Evolutionary conservation across 2,113 vertebrate species (phyloP).

Genomic region (Proteles cristata): DNA sequence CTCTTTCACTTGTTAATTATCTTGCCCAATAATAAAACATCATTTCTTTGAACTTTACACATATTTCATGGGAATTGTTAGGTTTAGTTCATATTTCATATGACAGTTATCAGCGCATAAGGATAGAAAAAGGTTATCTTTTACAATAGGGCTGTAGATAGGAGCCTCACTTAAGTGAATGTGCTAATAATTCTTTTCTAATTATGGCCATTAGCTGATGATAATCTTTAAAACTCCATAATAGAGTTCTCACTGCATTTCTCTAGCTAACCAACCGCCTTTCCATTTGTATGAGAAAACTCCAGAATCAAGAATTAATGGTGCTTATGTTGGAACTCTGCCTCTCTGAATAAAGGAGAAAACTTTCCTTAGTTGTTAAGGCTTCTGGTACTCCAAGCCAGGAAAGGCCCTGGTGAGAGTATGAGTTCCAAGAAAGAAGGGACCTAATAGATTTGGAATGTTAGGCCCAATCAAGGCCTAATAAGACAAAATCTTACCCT

Average conservation of each 20-base stretch:
- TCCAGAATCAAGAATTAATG: constrained; percentile 21
- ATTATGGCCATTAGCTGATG: constrained; percentile 57
- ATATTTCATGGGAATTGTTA: constrained; percentile 32
- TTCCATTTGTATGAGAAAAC: not conserved
- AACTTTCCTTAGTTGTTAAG: not conserved
- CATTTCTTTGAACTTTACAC: constrained; percentile 24
- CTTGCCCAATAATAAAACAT: not conserved
- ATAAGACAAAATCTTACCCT: constrained; percentile 1
- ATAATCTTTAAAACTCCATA: constrained; percentile 38
- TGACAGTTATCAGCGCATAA: constrained; percentile 41
- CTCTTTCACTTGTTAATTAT: constrained; percentile 46
- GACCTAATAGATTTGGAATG: not conserved
- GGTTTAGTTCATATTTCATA: constrained; percentile 33
- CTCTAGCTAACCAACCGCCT: not conserved
- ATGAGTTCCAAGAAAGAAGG: not conserved
- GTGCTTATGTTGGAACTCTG: not conserved
- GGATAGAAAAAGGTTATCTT: constrained; percentile 12
- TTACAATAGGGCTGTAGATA: constrained; percentile 36
- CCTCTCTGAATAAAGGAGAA: not conserved
- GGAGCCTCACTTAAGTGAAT: constrained; percentile 52
- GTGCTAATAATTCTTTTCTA: constrained; percentile 63
- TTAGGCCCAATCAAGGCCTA: not conserved
- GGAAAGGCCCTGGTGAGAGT: not conserved
- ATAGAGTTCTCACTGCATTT: constrained; percentile 16
- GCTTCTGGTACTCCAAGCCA: not conserved